Percentiles rank a stretch among this genome's conserved stretches.
phyloP scores from a whole-genome alignment of 2,888 invertebrate species.

The Cyrtodaria siliqua region DNA sequence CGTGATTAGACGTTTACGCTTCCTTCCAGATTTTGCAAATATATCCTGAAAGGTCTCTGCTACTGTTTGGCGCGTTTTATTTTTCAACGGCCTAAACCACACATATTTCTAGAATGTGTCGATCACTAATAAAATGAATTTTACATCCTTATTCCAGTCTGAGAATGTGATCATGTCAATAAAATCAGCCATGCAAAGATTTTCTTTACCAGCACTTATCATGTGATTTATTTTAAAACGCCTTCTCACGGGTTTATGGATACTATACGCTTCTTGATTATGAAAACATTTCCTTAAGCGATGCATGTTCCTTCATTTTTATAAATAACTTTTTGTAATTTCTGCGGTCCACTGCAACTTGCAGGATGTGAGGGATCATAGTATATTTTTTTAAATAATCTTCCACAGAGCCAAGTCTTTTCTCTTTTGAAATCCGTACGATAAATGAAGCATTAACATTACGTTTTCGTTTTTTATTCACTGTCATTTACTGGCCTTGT shows the following conservation, averaged over 20 bases:
- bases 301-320: not conserved
- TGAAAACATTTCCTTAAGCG: conserved; percentile 4
- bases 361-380: too few relatives aligned
- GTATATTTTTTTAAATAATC: too few relatives aligned
- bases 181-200: conserved; percentile 20
- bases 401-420: conserved; percentile 9
- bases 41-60: conserved; percentile 11
- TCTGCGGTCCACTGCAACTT: too few relatives aligned
- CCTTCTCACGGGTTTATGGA: conserved; percentile 3
- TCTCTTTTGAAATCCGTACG: not conserved
- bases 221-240: conserved; percentile 3
- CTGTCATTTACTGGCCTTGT: too few relatives aligned
- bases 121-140: not conserved
- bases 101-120: conserved; percentile 25
- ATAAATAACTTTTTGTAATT: too few relatives aligned
- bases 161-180: conserved; percentile 22
- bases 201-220: conserved; percentile 10
- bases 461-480: not conserved
- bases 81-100: conserved; percentile 10
- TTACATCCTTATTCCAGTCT: not conserved
- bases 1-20: conserved; percentile 13
- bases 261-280: conserved; percentile 1
- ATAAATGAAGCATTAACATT: conserved; percentile 1
- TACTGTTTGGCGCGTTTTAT: conserved; percentile 8
- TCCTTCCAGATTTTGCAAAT: conserved; percentile 5